Conservation (phyloP, 1,140 invertebrate species). For the Samia ricini region DNA sequence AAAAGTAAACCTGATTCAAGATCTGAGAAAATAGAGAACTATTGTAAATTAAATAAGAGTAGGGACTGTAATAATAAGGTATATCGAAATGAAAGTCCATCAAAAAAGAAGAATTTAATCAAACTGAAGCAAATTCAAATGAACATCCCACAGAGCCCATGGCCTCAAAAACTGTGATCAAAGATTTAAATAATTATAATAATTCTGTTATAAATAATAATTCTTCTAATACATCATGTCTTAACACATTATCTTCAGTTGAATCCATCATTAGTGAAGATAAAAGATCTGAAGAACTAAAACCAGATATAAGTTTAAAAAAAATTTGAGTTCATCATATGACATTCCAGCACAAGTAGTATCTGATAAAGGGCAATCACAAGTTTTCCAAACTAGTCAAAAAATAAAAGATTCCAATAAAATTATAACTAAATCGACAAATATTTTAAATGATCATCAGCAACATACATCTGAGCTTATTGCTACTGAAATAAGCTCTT, state of each 20-base stretch:
- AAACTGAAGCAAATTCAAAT: neutral
- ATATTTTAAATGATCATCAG: neutral
- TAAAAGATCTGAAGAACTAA: conserved; percentile 25
- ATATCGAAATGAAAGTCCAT: conserved; percentile 30
- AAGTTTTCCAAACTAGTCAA: conserved; percentile 19
- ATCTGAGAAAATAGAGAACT: conserved; percentile 74
- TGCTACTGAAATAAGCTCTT: neutral
- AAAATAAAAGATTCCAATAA: conserved; percentile 5
- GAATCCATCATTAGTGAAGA: conserved; percentile 34
- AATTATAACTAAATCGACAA: neutral
- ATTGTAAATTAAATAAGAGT: conserved; percentile 74
- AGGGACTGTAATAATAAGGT: conserved; percentile 51
- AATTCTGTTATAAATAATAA: conserved; percentile 25
- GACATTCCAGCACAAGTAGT: conserved; percentile 28
- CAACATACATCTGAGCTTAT: neutral
- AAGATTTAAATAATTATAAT: neutral
- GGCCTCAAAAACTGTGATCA: conserved; percentile 1
- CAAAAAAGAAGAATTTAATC: conserved; percentile 23
- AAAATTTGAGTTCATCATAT: conserved; percentile 17
- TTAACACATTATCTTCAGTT: conserved; percentile 43
- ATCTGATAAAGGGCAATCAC: conserved; percentile 22
- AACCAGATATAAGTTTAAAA: conserved; percentile 22
- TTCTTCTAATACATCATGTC: conserved; percentile 59
- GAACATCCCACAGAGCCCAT: neutral
- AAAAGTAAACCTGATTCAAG: conserved; percentile 48